phyloP scores from a whole-genome alignment of 2,888 invertebrate genomes.

The Hypomecis punctinalis region DNA sequence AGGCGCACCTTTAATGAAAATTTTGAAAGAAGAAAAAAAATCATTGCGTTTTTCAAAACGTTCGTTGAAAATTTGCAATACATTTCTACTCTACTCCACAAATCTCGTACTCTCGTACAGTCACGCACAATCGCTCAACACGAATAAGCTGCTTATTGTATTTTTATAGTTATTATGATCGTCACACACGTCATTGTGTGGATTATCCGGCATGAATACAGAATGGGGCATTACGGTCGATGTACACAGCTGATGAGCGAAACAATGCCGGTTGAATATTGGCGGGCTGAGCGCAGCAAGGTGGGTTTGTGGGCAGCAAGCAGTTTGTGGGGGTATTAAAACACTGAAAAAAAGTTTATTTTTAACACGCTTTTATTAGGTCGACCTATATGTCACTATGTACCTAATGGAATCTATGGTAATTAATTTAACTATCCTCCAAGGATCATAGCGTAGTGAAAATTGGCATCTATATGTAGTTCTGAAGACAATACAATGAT shows the following conservation, averaged over 20 bases:
- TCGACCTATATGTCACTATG: no score
- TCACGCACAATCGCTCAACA: slow-evolving; percentile 74
- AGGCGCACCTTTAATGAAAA: no score
- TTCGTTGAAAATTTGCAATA: background rate
- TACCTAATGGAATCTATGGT: no score
- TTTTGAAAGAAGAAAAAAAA: slow-evolving; percentile 7
- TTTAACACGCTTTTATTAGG: no score
- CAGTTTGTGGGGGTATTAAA: background rate
- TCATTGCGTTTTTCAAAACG: background rate
- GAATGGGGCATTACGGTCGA: slow-evolving; percentile 72
- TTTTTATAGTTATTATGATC: slow-evolving; percentile 85
- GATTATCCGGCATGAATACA: slow-evolving; percentile 78
- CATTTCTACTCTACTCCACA: slow-evolving; percentile 4
- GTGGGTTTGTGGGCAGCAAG: background rate
- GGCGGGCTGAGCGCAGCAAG: background rate
- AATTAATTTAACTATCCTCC: no score
- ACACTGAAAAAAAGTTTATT: no score
- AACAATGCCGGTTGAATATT: slow-evolving; percentile 56
- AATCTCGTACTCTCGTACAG: slow-evolving; percentile 55
- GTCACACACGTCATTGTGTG: slow-evolving; percentile 71
- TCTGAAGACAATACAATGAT: no score
- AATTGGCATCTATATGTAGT: no score
- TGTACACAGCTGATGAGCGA: slow-evolving; percentile 80
- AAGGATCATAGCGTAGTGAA: no score
- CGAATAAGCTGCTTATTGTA: slow-evolving; percentile 82